These are phyloP conservation scores for Hymenopus coronatus DNA, from an alignment of 2,888 invertebrate genomes.

Conservation along the genomic window DNA sequence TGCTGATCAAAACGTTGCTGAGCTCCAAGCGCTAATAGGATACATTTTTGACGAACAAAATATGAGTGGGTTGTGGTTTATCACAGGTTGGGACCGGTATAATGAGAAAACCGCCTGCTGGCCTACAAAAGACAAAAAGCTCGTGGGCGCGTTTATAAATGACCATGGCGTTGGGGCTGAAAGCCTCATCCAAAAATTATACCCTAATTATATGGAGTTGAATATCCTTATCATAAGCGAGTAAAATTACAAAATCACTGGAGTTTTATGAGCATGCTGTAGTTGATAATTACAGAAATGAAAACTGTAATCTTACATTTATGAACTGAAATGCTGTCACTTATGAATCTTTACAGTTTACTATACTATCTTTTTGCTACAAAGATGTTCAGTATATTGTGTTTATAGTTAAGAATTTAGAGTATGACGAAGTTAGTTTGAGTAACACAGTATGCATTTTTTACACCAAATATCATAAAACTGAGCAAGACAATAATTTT, in stretches of 20 bases:
- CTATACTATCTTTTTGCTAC: too few relatives aligned
- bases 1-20: neutral
- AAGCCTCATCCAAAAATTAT: neutral
- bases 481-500: too few relatives aligned
- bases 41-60: neutral
- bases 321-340: too few relatives aligned
- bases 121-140: neutral
- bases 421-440: too few relatives aligned
- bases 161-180: neutral
- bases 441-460: too few relatives aligned
- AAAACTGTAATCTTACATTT: too few relatives aligned
- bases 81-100: neutral
- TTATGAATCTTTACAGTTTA: too few relatives aligned
- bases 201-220: neutral
- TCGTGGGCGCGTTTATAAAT: neutral
- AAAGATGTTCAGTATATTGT: too few relatives aligned
- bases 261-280: neutral
- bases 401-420: too few relatives aligned
- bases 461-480: too few relatives aligned
- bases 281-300: too few relatives aligned
- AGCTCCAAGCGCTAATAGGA: neutral
- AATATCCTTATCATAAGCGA: neutral
- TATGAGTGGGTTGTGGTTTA: neutral
- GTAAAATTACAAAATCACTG: neutral
- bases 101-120: neutral